These are phyloP conservation scores for Diarsia dahlii DNA, from an alignment of 2,888 invertebrate species.

Conservation along the genomic window DNA sequence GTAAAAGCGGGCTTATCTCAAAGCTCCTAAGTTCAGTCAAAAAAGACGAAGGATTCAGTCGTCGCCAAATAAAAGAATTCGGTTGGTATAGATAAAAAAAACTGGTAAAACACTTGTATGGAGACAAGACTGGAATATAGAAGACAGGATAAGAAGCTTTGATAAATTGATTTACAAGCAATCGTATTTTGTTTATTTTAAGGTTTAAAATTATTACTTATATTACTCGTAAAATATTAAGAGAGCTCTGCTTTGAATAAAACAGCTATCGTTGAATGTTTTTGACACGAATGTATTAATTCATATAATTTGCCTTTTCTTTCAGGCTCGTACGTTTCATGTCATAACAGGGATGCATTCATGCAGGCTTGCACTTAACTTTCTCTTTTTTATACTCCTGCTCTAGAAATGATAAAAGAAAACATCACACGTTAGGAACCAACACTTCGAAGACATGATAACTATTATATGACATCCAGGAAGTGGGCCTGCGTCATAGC, in stretches of 20 bases:
- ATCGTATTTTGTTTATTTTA: background rate
- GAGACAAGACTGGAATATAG: constrained; percentile 28
- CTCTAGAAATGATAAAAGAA: background rate
- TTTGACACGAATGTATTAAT: background rate
- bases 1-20: constrained; percentile 66
- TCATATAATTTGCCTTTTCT: background rate
- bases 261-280: background rate
- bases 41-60: constrained; percentile 54
- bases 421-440: background rate
- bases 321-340: too few relatives aligned
- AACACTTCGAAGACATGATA: background rate
- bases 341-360: too few relatives aligned
- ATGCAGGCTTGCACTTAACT: too few relatives aligned
- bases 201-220: background rate
- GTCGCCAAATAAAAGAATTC: constrained; percentile 67
- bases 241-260: too few relatives aligned
- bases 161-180: background rate
- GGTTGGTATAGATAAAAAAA: constrained; percentile 64
- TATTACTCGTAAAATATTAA: too few relatives aligned
- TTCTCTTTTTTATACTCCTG: background rate
- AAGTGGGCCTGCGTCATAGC: background rate
- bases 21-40: constrained; percentile 61
- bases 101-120: constrained; percentile 65
- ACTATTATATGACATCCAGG: background rate
- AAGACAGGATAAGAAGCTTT: constrained; percentile 37